These are phyloP conservation scores for Drosophila mojavensis DNA, from an alignment of 1,140 invertebrate genomes.

Conservation along the genomic window DNA sequence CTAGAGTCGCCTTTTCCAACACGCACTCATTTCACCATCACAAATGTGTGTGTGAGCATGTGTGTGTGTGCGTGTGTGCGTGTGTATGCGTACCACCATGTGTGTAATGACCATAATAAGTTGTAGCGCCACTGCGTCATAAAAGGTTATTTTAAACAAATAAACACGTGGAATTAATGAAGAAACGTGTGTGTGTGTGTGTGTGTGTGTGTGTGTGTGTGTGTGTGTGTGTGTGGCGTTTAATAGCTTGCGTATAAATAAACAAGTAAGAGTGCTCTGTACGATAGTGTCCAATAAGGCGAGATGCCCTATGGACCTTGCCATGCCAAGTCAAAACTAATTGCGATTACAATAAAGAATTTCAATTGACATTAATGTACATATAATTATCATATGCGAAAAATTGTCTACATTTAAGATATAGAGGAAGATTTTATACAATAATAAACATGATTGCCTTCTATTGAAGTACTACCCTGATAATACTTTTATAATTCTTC, in stretches of 20 bases:
- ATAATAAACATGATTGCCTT: too few relatives aligned
- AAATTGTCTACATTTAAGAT: too few relatives aligned
- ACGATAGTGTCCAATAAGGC: constrained; percentile 5
- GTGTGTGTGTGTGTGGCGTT: constrained; percentile 57
- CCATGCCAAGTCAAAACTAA: neutral
- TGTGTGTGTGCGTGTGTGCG: neutral
- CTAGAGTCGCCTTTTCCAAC: constrained; percentile 9
- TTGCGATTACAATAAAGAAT: too few relatives aligned
- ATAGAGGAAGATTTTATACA: too few relatives aligned
- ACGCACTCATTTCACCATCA: constrained; percentile 10
- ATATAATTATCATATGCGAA: too few relatives aligned
- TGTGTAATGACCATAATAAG: constrained; percentile 9
- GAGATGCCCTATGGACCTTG: neutral
- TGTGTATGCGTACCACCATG: constrained; percentile 38
- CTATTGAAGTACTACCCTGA: too few relatives aligned
- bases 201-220: constrained; percentile 61
- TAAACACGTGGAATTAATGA: constrained; percentile 78
- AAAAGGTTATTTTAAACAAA: constrained; percentile 80
- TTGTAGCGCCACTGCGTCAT: constrained; percentile 71
- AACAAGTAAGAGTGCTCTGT: neutral
- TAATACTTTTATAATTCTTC: too few relatives aligned
- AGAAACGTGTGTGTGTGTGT: constrained; percentile 65
- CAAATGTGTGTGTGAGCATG: constrained; percentile 3
- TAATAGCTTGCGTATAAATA: constrained; percentile 49
- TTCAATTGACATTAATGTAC: too few relatives aligned